Conservation (phyloP, 2,797 vertebrate genomes). For the Xiphophorus birchmanni region DNA sequence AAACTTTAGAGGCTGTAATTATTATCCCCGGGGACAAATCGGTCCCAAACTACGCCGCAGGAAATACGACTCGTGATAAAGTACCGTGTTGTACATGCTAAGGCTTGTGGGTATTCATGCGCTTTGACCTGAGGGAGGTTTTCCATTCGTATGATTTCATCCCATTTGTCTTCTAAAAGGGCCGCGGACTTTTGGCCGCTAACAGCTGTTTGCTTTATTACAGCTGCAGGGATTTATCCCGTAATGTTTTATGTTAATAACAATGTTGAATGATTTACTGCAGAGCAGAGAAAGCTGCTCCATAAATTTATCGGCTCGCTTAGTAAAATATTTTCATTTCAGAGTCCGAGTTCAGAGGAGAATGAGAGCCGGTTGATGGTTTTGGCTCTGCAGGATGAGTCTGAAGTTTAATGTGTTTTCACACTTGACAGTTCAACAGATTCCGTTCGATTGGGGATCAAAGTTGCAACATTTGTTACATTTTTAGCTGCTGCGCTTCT, state of each 20-base stretch:
- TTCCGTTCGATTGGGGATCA: too few relatives aligned
- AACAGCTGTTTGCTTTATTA: constrained; percentile 31
- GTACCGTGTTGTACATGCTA: constrained; percentile 49
- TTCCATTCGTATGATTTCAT: constrained; percentile 45
- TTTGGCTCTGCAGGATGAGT: not conserved
- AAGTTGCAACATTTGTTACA: too few relatives aligned
- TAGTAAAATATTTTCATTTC: constrained; percentile 25
- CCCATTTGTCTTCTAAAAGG: constrained; percentile 29
- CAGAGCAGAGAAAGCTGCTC: constrained; percentile 19
- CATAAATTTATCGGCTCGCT: constrained; percentile 19
- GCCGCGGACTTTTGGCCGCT: constrained; percentile 31
- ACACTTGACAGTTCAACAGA: too few relatives aligned
- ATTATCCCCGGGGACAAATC: constrained; percentile 79
- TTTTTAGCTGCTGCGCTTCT: too few relatives aligned
- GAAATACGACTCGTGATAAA: constrained; percentile 66
- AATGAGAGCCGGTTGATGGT: constrained; percentile 22
- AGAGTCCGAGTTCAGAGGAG: not conserved
- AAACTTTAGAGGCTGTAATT: constrained; percentile 77
- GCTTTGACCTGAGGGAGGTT: constrained; percentile 9
- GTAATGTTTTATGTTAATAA: constrained; percentile 36
- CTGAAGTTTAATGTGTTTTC: constrained; percentile 13
- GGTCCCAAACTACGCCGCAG: constrained; percentile 61
- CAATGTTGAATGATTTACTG: constrained; percentile 36
- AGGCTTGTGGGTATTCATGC: constrained; percentile 30
- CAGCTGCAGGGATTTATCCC: constrained; percentile 46